Evolutionary conservation across 2,113 vertebrate species (phyloP).

Genomic region (Felis chaus): DNA sequence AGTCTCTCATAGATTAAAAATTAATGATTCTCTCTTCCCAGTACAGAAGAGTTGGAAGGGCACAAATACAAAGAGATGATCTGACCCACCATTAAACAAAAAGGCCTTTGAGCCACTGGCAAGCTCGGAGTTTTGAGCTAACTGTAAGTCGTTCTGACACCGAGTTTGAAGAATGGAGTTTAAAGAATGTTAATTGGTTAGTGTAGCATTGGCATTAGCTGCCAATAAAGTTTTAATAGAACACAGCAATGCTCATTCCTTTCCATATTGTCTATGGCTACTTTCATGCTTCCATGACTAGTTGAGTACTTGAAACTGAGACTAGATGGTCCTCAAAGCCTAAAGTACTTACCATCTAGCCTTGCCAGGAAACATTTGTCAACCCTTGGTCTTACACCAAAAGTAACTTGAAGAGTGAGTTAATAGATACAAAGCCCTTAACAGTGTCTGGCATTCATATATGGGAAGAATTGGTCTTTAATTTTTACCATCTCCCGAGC

Average conservation of each 20-base stretch:
- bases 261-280: background rate
- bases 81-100: background rate
- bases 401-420: background rate
- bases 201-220: background rate
- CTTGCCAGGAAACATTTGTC: background rate
- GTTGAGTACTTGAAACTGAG: background rate
- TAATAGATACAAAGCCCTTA: background rate
- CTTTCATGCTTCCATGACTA: background rate
- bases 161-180: background rate
- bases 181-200: background rate
- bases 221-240: conserved; percentile 28
- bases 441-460: background rate
- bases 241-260: background rate
- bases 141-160: background rate
- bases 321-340: background rate
- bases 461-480: background rate
- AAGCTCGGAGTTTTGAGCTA: background rate
- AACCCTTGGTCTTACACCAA: background rate
- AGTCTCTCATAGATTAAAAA: conserved; percentile 12
- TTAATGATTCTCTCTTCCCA: background rate
- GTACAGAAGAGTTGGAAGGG: background rate
- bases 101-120: background rate
- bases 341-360: background rate
- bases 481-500: background rate
- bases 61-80: background rate